Evolutionary conservation across 1,140 invertebrate genomes (phyloP).

Genomic region (Bombus breviceps): DNA sequence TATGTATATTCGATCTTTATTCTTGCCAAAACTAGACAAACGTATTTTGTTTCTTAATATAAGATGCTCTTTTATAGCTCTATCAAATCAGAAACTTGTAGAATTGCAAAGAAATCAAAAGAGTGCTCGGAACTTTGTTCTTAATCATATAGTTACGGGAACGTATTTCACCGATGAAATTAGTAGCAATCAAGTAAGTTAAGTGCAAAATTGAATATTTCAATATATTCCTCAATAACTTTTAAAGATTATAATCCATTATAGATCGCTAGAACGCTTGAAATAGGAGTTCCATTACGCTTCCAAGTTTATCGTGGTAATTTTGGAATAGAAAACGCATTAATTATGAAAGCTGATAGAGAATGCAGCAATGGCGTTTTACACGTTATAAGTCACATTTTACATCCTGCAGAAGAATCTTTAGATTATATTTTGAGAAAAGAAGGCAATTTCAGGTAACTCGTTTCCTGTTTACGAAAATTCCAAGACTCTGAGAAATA

Average conservation of each 20-base stretch:
- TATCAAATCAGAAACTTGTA: slow-evolving; percentile 4
- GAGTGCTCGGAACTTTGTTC: slow-evolving; percentile 17
- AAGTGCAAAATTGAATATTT: background rate
- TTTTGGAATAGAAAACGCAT: slow-evolving; percentile 79
- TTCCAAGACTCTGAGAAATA: background rate
- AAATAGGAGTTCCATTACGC: slow-evolving; percentile 78
- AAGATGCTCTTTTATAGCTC: background rate
- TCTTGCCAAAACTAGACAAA: background rate
- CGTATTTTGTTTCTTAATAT: background rate
- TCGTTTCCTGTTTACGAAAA: background rate
- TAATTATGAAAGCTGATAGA: slow-evolving; percentile 80
- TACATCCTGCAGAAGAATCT: slow-evolving; percentile 81
- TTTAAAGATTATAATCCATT: background rate
- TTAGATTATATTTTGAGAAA: slow-evolving; percentile 79
- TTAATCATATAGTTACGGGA: slow-evolving; percentile 25
- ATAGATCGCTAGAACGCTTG: slow-evolving; percentile 70
- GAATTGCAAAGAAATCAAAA: slow-evolving; percentile 1
- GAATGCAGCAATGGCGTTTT: slow-evolving; percentile 84
- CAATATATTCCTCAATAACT: background rate
- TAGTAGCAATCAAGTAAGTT: slow-evolving; percentile 18
- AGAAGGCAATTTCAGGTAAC: slow-evolving; percentile 78
- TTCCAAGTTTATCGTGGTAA: slow-evolving; percentile 72
- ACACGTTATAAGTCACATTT: slow-evolving; percentile 83
- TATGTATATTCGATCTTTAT: slow-evolving; percentile 56
- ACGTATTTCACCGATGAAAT: slow-evolving; percentile 29